Base-by-base conservation (phyloP, 2,797 vertebrate genomes). In the Clangula hyemalis region DNA sequence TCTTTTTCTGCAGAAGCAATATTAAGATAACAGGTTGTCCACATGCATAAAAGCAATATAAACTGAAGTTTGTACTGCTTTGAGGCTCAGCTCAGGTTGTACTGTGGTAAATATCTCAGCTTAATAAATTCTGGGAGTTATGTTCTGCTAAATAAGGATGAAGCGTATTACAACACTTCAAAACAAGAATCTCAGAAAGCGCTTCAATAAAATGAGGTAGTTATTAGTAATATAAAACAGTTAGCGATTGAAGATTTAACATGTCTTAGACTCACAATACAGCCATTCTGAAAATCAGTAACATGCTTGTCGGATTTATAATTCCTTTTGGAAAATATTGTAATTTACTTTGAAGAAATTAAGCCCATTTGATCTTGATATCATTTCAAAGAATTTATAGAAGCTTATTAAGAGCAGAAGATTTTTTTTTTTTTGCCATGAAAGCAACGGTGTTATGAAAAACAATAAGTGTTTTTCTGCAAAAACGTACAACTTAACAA, bases 241-340 rank as follows among this genome's bases (percentile, higher is more conserved):
- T 13, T 45, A 57, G 62, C 49, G 70, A 94, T 92, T 94, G 93
- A 93, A 94, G 77, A 85, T 90, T 84, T 69, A 92, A n/a, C 66
- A 75, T n/a, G 74, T 80, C 58, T 75, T 93, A 80, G 83, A 53
- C 80, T 92, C 80, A 78, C n/a, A 65, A 72, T 27, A 38, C 57
- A 87, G 58, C 54, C 41, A 6, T 88, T 87, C 73, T 72, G 51
- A 54, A 92, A 92, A 89, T 25, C 73, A 90, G 76, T 18, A 86
- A 77, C 4, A 39, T 24, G 53, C 57, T 72, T 83, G 39, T 49
- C 75, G 58, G 90, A 57, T 62, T 95, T 96, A 47, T 72, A 78
- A 87, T 51, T 92, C 90, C 84, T 94, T 54, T 39, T 20, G 74
- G 84, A 85, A 93, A 69, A 12, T 15, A 78, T 34, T 72, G 54